A percentile compares a stretch with the other conserved stretches of the same genome.
Conservation (phyloP, 2,113 vertebrate genomes). For the Salvator merianae region DNA sequence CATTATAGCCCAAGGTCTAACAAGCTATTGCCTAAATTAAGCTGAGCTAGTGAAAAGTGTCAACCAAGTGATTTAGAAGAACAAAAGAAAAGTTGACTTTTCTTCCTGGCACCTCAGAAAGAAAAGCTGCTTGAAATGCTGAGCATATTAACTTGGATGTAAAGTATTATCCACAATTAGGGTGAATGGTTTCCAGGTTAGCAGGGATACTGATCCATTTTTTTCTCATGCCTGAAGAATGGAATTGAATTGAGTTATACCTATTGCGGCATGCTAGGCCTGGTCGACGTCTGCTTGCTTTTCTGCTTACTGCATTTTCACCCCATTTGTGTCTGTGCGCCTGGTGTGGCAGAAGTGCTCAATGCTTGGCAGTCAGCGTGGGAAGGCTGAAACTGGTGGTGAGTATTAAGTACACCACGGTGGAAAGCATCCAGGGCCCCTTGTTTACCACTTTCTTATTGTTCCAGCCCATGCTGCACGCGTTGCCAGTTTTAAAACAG, state of each 20-base stretch:
- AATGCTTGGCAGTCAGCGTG: slow-evolving; percentile 53
- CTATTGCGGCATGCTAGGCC: neutral
- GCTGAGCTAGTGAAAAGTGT: too few species aligned
- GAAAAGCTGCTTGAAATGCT: neutral
- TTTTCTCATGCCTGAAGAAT: neutral
- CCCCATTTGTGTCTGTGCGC: neutral
- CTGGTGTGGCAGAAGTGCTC: slow-evolving; percentile 17
- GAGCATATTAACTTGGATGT: neutral
- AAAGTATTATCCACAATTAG: neutral
- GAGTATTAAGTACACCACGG: slow-evolving; percentile 31
- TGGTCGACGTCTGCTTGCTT: neutral
- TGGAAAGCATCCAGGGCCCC: slow-evolving; percentile 58
- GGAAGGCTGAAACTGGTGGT: slow-evolving; percentile 42
- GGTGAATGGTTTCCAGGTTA: neutral
- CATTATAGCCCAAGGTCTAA: too few species aligned
- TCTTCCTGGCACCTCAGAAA: neutral
- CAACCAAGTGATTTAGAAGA: neutral
- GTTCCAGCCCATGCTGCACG: slow-evolving; percentile 36
- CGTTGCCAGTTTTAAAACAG: neutral
- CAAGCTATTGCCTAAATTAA: too few species aligned
- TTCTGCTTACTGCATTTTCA: neutral
- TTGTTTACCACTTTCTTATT: slow-evolving; percentile 14
- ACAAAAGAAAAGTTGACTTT: slow-evolving; percentile 35
- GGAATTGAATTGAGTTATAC: neutral
- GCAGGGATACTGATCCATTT: neutral